These are phyloP conservation scores for Scaptomyza polygonia DNA, from an alignment of 2,888 invertebrate genomes.

Conservation along the genomic window DNA sequence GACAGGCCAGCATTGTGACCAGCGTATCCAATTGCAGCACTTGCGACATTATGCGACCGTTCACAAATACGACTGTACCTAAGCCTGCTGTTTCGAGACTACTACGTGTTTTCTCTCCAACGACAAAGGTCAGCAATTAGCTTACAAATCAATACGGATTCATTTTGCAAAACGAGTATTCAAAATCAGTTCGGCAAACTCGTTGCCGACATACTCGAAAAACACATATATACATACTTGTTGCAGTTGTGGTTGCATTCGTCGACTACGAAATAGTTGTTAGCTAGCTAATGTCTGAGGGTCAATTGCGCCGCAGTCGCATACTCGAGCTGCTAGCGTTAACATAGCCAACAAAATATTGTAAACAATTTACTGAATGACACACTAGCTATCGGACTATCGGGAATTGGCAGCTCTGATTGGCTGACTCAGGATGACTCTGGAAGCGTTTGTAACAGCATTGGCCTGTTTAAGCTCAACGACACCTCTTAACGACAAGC, in stretches of 20 bases:
- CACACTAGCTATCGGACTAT: background rate
- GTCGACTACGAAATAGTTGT: constrained; percentile 12
- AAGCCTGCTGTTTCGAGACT: constrained; percentile 5
- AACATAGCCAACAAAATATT: constrained; percentile 8
- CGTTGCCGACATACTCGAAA: background rate
- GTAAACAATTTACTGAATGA: background rate
- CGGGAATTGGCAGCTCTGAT: background rate
- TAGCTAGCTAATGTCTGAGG: constrained; percentile 9
- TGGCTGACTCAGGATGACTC: constrained; percentile 34
- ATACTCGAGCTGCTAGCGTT: constrained; percentile 19
- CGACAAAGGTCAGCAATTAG: constrained; percentile 39
- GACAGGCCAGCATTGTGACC: constrained; percentile 71
- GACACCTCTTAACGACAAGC: constrained; percentile 26
- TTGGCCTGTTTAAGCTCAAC: constrained; percentile 66
- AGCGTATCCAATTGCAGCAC: constrained; percentile 63
- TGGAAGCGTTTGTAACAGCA: constrained; percentile 68
- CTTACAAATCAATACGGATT: constrained; percentile 6
- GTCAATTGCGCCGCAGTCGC: constrained; percentile 39
- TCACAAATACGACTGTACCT: constrained; percentile 29
- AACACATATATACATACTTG: background rate
- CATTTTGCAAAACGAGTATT: constrained; percentile 60
- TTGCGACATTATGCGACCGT: constrained; percentile 53
- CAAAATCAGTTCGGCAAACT: constrained; percentile 23
- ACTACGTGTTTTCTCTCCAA: background rate
- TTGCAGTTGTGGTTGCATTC: constrained; percentile 5